Conservation (phyloP, 2,797 vertebrate genomes). For the Hypotaenidia okinawae region DNA sequence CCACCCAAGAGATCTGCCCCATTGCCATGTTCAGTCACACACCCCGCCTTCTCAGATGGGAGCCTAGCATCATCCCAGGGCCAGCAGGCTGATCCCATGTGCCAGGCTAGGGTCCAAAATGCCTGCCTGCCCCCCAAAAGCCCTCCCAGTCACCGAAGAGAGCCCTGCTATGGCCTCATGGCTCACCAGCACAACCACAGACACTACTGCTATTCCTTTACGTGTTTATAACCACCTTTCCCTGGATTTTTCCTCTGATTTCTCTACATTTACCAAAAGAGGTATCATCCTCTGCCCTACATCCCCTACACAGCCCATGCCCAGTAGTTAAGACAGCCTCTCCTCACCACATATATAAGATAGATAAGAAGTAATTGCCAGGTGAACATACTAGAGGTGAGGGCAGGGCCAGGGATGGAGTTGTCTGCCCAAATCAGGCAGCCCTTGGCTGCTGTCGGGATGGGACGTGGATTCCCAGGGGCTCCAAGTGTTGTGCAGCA, state of each 20-base stretch:
- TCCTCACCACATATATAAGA: background rate
- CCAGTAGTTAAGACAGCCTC: too few species aligned
- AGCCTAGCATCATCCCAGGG: accelerated
- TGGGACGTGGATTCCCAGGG: accelerated
- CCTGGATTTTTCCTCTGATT: background rate
- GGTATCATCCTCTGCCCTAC: background rate
- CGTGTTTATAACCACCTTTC: background rate
- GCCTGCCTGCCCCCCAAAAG: too few species aligned
- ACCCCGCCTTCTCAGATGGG: accelerated
- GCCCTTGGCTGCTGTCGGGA: background rate
- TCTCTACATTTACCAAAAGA: background rate
- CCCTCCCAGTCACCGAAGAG: too few species aligned
- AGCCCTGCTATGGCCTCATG: too few species aligned
- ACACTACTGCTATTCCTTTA: too few species aligned
- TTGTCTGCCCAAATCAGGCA: background rate
- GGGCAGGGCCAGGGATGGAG: too few species aligned
- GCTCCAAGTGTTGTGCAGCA: accelerated
- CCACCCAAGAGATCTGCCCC: accelerated
- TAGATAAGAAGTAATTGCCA: background rate
- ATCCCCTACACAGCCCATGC: background rate
- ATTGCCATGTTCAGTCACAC: accelerated
- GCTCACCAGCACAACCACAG: too few species aligned
- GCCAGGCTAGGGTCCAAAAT: accelerated
- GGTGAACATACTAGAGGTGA: background rate
- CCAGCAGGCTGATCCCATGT: accelerated